Evolutionary conservation across 64 coral and sea anemone genomes (phyloP).

Genomic region (Dendronephthya gigantea): DNA sequence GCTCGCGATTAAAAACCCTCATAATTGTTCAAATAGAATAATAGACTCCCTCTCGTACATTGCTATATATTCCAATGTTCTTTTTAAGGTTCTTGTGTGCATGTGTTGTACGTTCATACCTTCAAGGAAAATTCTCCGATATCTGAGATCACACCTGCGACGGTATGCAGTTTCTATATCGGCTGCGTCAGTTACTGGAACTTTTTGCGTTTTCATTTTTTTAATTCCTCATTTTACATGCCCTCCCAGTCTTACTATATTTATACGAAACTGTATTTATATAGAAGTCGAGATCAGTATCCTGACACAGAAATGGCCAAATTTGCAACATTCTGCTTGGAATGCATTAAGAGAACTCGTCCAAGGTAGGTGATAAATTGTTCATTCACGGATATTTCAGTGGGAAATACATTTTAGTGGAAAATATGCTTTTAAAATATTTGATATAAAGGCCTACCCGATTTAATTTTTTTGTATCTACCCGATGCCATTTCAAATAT

Average conservation of each 20-base stretch:
- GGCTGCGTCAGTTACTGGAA: background rate
- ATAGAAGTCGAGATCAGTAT: slow-evolving; percentile 65
- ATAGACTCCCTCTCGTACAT: too few species aligned
- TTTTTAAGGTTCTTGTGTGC: slow-evolving; percentile 67
- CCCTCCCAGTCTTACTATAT: background rate
- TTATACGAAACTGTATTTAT: background rate
- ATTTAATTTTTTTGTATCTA: too few species aligned
- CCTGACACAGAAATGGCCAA: slow-evolving; percentile 75
- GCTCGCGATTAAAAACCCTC: too few species aligned
- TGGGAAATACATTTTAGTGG: too few species aligned
- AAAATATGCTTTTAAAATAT: too few species aligned
- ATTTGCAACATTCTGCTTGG: slow-evolving; percentile 66
- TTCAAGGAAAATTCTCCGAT: slow-evolving; percentile 75
- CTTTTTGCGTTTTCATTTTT: background rate
- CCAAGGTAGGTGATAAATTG: slow-evolving; percentile 48
- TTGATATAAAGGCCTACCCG: too few species aligned
- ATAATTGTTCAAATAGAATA: too few species aligned
- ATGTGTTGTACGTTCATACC: slow-evolving; percentile 98
- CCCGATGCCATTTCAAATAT: too few species aligned
- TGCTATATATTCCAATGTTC: background rate
- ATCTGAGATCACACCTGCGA: slow-evolving; percentile 68
- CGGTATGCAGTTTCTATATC: slow-evolving; percentile 41
- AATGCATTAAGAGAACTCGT: slow-evolving; percentile 82
- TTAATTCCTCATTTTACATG: background rate
- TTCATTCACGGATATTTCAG: too few species aligned